Evolutionary conservation across 2,797 vertebrate species (phyloP).

Genomic region (Acridotheres tristis): DNA sequence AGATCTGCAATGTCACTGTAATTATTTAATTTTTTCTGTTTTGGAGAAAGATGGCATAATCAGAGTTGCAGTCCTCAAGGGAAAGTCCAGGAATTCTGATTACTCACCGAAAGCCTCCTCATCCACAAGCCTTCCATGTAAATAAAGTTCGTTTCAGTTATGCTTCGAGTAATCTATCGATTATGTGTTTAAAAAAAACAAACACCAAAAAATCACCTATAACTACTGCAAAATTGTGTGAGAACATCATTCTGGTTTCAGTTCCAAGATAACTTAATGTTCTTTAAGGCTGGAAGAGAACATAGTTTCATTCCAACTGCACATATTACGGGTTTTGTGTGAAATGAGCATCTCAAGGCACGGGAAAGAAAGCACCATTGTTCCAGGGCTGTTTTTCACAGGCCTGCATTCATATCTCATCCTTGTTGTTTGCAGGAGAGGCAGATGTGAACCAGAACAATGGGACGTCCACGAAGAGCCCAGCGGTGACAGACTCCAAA

Average conservation of each 20-base stretch:
- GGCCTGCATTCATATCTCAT: constrained; percentile 88
- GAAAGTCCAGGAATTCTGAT: neutral
- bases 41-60: neutral
- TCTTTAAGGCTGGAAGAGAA: neutral
- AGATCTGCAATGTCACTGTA: neutral
- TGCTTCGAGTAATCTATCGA: neutral
- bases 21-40: rapidly evolving
- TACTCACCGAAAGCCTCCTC: neutral
- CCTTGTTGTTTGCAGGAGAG: constrained; percentile 95
- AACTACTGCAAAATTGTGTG: neutral
- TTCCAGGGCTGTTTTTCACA: constrained; percentile 81
- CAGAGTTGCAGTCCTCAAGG: neutral
- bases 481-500: constrained; percentile 94
- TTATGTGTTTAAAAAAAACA: neutral
- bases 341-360: constrained; percentile 65
- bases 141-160: neutral
- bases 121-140: neutral
- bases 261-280: constrained; percentile 35
- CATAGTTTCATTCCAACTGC: constrained; percentile 13
- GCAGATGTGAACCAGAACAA: constrained; percentile 98
- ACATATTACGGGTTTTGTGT: constrained; percentile 61
- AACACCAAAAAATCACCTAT: neutral
- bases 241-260: neutral
- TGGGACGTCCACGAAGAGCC: constrained; percentile 88
- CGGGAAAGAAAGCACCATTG: constrained; percentile 82